Percentiles rank a stretch among this genome's conserved stretches.
phyloP scores from a whole-genome alignment of 2,797 vertebrate species.

The Halcyon chelicuti region DNA sequence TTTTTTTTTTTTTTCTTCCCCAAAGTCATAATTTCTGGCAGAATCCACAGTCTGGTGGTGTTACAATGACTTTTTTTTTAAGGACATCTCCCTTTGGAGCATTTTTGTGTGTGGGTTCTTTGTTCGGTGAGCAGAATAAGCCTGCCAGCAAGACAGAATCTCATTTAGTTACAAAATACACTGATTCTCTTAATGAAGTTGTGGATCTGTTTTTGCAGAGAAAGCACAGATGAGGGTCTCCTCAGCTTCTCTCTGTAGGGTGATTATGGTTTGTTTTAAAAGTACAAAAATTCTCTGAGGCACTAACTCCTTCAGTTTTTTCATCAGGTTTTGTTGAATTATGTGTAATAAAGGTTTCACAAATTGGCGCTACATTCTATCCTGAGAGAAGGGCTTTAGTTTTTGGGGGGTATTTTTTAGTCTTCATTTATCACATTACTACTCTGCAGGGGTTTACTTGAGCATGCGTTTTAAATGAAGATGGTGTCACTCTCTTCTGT shows the following conservation, averaged over 20 bases:
- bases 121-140: conserved; percentile 25
- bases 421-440: conserved; percentile 30
- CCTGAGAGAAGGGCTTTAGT: not conserved
- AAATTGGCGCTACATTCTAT: conserved; percentile 3
- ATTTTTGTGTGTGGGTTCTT: conserved; percentile 61
- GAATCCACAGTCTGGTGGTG: not conserved
- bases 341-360: not conserved
- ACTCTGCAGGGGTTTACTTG: conserved; percentile 18
- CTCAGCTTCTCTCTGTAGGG: not conserved
- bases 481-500: not conserved
- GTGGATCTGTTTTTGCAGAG: conserved; percentile 54
- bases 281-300: conserved; percentile 45
- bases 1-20: not conserved
- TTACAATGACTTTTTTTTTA: conserved; percentile 10
- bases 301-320: conserved; percentile 7
- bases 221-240: conserved; percentile 25
- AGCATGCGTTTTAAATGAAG: conserved; percentile 32
- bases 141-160: conserved; percentile 42
- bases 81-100: conserved; percentile 53
- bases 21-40: conserved; percentile 1
- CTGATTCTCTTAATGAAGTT: conserved; percentile 66
- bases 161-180: conserved; percentile 56
- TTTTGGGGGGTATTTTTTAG: not conserved
- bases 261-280: conserved; percentile 38
- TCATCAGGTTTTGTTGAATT: conserved; percentile 51